These are phyloP conservation scores for Chloromyia formosa DNA, from an alignment of 2,888 invertebrate genomes.

Conservation along the genomic window DNA sequence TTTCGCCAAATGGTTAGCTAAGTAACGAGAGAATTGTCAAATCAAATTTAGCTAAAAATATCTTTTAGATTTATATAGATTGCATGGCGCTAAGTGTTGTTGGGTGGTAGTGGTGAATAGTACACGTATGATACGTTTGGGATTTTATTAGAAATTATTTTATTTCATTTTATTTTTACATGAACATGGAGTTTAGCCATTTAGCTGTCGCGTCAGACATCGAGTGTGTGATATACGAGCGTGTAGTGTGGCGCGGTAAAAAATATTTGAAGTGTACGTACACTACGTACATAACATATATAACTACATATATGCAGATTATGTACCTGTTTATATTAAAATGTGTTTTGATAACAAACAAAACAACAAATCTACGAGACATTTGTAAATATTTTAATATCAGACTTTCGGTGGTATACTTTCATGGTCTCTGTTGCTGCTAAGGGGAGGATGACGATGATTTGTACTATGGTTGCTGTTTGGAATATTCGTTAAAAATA, in stretches of 20 bases:
- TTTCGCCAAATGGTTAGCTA: conserved; percentile 29
- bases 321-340: too few relatives aligned
- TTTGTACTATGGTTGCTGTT: too few relatives aligned
- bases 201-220: neutral
- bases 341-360: too few relatives aligned
- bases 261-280: neutral
- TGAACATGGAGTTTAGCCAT: neutral
- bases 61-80: conserved; percentile 20
- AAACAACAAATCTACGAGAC: too few relatives aligned
- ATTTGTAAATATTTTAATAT: too few relatives aligned
- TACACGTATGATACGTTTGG: neutral
- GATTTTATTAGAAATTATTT: neutral
- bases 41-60: conserved; percentile 19
- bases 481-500: neutral
- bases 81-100: conserved; percentile 37
- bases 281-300: too few relatives aligned
- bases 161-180: neutral
- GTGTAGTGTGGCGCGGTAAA: neutral
- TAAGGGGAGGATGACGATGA: neutral
- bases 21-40: conserved; percentile 2
- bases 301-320: too few relatives aligned
- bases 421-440: too few relatives aligned
- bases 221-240: conserved; percentile 4
- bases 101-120: neutral
- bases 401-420: too few relatives aligned